Evolutionary conservation across 1,140 invertebrate genomes (phyloP).

Genomic region (Drosophila prosaltans): DNA sequence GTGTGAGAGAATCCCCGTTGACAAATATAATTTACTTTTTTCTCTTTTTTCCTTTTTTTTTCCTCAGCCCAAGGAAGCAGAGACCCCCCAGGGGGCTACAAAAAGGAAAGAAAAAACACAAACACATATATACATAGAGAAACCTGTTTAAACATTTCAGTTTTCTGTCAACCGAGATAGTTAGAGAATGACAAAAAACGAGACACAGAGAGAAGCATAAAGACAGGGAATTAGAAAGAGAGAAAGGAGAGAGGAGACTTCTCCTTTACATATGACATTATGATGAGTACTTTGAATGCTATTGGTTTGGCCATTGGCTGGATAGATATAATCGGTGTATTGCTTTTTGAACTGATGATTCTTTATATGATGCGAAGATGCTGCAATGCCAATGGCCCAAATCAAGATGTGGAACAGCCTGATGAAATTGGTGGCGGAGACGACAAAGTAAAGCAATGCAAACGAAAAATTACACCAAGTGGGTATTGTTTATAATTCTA

Average conservation of each 20-base stretch:
- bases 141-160: constrained; percentile 60
- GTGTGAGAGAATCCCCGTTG: constrained; percentile 50
- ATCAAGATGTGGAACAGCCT: background rate
- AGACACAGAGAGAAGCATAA: constrained; percentile 3
- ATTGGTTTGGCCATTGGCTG: constrained; percentile 65
- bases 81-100: constrained; percentile 48
- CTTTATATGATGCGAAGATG: constrained; percentile 40
- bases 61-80: constrained; percentile 37
- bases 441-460: too few relatives aligned
- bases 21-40: constrained; percentile 79
- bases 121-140: background rate
- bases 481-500: background rate
- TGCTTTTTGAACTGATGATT: constrained; percentile 62
- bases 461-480: background rate
- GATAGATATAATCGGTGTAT: constrained; percentile 60
- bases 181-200: background rate
- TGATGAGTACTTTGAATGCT: constrained; percentile 50
- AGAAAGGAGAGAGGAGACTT: background rate
- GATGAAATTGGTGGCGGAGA: too few relatives aligned
- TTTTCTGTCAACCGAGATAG: constrained; percentile 41
- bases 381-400: background rate
- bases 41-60: constrained; percentile 74
- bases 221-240: background rate
- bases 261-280: constrained; percentile 6
- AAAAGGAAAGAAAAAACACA: constrained; percentile 3